phyloP scores from a whole-genome alignment of 2,113 vertebrate species.

The Arothron firmamentum region DNA sequence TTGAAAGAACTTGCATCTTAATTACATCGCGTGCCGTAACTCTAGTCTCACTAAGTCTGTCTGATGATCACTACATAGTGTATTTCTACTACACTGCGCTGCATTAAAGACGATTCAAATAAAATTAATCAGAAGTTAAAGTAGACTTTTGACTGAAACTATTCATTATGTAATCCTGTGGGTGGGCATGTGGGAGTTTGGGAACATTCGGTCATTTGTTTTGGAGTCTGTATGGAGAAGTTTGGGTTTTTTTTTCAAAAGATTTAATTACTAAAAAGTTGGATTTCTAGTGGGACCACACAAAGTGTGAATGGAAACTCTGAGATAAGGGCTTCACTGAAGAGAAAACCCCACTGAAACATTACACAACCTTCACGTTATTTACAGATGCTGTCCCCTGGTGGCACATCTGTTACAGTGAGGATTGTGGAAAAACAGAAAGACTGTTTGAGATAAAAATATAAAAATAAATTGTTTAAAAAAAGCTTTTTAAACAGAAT shows the following conservation, averaged over 20 bases:
- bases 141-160: too few relatives aligned
- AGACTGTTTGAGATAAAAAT: not conserved
- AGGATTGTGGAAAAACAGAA: not conserved
- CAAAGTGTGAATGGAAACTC: constrained; percentile 14
- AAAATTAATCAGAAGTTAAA: too few relatives aligned
- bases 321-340: not conserved
- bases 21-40: too few relatives aligned
- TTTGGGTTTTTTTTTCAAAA: not conserved
- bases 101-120: too few relatives aligned
- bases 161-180: too few relatives aligned
- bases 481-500: not conserved
- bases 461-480: not conserved
- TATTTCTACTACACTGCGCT: too few relatives aligned
- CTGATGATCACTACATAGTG: too few relatives aligned
- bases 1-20: too few relatives aligned
- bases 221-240: not conserved
- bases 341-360: not conserved
- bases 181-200: too few relatives aligned
- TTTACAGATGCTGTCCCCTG: constrained; percentile 36
- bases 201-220: not conserved
- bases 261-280: not conserved
- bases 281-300: not conserved
- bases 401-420: constrained; percentile 14
- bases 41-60: too few relatives aligned
- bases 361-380: not conserved